Evolutionary conservation across 2,113 vertebrate species (phyloP).

Genomic region (Lynx canadensis): DNA sequence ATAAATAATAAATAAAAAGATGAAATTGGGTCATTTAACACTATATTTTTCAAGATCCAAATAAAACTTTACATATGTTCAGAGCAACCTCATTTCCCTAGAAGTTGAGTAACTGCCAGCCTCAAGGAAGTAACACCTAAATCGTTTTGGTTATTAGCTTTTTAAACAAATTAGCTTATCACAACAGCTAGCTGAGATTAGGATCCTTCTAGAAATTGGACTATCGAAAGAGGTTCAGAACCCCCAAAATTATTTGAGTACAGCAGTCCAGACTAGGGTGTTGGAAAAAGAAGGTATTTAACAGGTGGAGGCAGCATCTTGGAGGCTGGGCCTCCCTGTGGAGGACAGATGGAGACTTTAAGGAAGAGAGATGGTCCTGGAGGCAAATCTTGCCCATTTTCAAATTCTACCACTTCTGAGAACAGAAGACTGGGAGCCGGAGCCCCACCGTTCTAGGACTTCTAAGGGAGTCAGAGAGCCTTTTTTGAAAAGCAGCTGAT

Average conservation of each 20-base stretch:
- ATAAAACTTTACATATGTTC: background rate
- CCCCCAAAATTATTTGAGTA: background rate
- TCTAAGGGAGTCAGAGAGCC: background rate
- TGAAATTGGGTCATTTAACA: background rate
- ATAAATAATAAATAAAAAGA: background rate
- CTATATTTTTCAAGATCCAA: background rate
- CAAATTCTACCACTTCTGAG: background rate
- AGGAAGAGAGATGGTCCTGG: background rate
- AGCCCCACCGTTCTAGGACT: background rate
- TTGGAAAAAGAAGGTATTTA: background rate
- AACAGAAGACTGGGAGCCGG: background rate
- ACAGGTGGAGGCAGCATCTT: background rate
- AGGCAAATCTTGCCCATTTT: background rate
- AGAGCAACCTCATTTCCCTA: background rate
- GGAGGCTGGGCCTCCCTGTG: background rate
- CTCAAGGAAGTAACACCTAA: background rate
- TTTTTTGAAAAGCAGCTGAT: background rate
- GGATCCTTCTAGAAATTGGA: background rate
- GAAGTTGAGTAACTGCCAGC: background rate
- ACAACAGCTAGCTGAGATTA: background rate
- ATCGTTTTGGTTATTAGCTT: background rate
- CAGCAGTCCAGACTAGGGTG: background rate
- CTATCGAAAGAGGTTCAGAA: background rate
- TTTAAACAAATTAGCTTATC: background rate
- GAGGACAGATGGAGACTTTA: background rate